Conservation (phyloP, 1,140 invertebrate species). For the Vollenhovia emeryi region DNA sequence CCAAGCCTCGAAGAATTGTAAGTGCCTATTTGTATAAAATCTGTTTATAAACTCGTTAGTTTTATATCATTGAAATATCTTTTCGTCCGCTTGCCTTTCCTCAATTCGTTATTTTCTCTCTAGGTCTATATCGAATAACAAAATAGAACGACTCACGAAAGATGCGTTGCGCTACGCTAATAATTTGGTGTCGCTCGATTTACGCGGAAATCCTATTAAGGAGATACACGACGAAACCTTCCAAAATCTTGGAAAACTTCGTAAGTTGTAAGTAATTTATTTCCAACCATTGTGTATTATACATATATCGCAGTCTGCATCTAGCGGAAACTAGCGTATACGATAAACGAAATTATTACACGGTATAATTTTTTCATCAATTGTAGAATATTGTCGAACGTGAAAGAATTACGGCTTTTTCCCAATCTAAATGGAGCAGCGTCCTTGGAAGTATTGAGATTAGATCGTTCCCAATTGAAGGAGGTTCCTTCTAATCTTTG, state of each 20-base stretch:
- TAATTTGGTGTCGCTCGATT: slow-evolving; percentile 88
- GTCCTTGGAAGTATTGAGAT: slow-evolving; percentile 91
- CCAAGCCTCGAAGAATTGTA: slow-evolving; percentile 90
- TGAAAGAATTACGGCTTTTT: slow-evolving; percentile 91
- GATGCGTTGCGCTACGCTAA: slow-evolving; percentile 87
- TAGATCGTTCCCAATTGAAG: slow-evolving; percentile 92
- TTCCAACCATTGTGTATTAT: too few species aligned
- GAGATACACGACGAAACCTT: slow-evolving; percentile 89
- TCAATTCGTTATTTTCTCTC: slow-evolving; percentile 45
- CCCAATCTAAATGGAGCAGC: slow-evolving; percentile 92
- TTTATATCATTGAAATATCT: neutral
- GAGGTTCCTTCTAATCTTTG: slow-evolving; percentile 92
- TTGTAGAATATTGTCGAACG: slow-evolving; percentile 94
- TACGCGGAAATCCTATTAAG: slow-evolving; percentile 90
- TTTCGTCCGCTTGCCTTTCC: neutral
- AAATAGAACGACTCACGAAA: slow-evolving; percentile 87
- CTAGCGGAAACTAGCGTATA: neutral
- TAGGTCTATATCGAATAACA: slow-evolving; percentile 90
- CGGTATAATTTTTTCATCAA: neutral
- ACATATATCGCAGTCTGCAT: neutral
- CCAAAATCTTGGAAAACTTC: slow-evolving; percentile 88
- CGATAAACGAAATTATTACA: neutral
- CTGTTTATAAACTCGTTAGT: neutral
- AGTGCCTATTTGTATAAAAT: slow-evolving; percentile 81
- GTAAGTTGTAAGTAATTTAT: slow-evolving; percentile 89